Conservation (phyloP, 2,113 vertebrate species). For the Phrynocephalus versicolor region DNA sequence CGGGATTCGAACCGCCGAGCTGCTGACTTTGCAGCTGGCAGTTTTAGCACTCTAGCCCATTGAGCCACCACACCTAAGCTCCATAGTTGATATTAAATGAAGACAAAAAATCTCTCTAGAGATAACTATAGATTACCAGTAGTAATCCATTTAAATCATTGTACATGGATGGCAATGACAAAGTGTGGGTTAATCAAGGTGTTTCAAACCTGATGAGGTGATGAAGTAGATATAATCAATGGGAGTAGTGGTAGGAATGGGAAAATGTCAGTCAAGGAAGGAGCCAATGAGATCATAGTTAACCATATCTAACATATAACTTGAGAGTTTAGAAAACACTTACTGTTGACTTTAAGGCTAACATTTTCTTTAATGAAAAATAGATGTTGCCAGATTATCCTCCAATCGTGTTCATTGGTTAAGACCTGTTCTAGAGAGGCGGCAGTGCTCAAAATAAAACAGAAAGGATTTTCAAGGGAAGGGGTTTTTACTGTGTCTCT, state of each 20-base stretch:
- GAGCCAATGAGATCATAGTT: background rate
- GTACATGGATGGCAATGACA: background rate
- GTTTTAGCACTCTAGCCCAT: no score
- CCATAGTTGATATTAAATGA: background rate
- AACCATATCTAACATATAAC: conserved; percentile 1
- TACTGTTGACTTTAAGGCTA: background rate
- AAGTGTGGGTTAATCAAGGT: background rate
- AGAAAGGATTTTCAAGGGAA: background rate
- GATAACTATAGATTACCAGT: background rate
- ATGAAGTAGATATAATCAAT: background rate
- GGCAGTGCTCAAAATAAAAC: no score
- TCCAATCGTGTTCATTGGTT: background rate
- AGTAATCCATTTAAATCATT: background rate
- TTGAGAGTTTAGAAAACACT: background rate
- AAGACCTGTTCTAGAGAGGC: background rate
- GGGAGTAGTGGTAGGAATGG: background rate
- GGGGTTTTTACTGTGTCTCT: conserved; percentile 25
- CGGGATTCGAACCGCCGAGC: no score
- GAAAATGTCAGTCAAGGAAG: conserved; percentile 1
- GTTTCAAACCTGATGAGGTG: conserved; percentile 12
- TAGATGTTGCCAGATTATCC: background rate
- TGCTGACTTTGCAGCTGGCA: no score
- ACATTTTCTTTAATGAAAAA: background rate
- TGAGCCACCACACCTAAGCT: no score
- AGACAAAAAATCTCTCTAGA: background rate